Evolutionary conservation across 2,113 vertebrate genomes (phyloP).

Genomic region (Brienomyrus longianalis): DNA sequence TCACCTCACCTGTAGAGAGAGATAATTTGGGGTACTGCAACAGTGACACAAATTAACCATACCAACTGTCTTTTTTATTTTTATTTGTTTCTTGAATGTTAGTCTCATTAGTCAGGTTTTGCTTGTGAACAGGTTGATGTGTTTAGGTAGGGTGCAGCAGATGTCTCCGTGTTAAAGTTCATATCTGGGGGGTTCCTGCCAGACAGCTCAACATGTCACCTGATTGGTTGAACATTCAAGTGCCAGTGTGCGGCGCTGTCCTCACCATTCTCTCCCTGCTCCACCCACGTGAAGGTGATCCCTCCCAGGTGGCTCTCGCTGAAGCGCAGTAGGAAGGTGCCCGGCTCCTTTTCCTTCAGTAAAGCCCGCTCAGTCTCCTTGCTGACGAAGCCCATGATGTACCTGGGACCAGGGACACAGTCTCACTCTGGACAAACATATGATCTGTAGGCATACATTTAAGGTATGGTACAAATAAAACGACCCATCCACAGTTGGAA

Average conservation of each 20-base stretch:
- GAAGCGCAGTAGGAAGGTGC: constrained; percentile 89
- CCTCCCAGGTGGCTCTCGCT: constrained; percentile 94
- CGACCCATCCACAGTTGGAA: not conserved
- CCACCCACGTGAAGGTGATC: constrained; percentile 97
- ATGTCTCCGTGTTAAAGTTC: not conserved
- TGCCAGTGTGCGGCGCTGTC: not conserved
- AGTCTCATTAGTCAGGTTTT: not conserved
- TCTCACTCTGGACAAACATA: not conserved
- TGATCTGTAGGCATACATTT: not conserved
- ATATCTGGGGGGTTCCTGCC: not conserved
- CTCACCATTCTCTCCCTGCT: constrained; percentile 77
- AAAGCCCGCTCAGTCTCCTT: constrained; percentile 85
- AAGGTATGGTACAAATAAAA: not conserved
- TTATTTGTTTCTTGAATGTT: not conserved
- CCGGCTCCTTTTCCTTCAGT: constrained; percentile 80
- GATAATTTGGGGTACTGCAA: not conserved
- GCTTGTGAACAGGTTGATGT: not conserved
- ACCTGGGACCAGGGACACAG: constrained; percentile 54
- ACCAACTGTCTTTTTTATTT: not conserved
- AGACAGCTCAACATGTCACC: not conserved
- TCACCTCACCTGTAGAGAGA: constrained; percentile 69
- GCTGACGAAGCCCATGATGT: constrained; percentile 93
- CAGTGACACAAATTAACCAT: not conserved
- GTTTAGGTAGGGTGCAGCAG: not conserved
- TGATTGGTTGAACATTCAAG: not conserved